These are phyloP conservation scores for Anas platyrhynchos DNA, from an alignment of 2,113 vertebrate genomes.

Conservation along the genomic window DNA sequence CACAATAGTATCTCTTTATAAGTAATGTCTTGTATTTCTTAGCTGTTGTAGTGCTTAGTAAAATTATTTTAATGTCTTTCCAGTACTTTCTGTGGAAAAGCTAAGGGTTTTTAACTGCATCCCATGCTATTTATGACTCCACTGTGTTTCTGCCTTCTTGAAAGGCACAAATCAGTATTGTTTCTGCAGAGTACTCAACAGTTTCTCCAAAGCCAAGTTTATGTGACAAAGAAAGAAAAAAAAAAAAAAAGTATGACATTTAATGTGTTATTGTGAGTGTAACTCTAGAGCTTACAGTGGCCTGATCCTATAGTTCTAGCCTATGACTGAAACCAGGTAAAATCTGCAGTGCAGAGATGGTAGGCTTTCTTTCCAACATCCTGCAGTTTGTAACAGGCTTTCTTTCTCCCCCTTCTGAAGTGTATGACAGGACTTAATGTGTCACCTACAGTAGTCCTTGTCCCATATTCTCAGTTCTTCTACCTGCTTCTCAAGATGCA, in stretches of 20 bases:
- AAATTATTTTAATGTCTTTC: background rate
- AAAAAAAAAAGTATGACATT: background rate
- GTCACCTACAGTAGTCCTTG: background rate
- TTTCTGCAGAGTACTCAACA: background rate
- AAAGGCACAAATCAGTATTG: background rate
- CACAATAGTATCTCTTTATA: background rate
- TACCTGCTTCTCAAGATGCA: background rate
- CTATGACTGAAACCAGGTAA: background rate
- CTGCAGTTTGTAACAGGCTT: background rate
- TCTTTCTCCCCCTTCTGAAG: background rate
- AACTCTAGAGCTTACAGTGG: background rate
- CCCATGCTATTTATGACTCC: background rate
- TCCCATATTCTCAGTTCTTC: background rate
- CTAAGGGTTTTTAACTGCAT: background rate
- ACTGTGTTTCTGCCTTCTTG: background rate
- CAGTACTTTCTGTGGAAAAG: background rate
- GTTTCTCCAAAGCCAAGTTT: background rate
- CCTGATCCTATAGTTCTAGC: background rate
- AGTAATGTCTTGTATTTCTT: background rate
- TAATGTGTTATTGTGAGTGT: background rate
- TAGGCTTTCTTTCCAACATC: background rate
- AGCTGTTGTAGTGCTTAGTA: background rate
- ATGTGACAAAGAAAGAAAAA: background rate
- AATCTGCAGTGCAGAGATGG: background rate
- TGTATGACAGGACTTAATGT: background rate